Evolutionary conservation across 2,888 invertebrate species (phyloP), one percentile per base, ranked within the genome.

Genomic region (Leuctra nigra): DNA sequence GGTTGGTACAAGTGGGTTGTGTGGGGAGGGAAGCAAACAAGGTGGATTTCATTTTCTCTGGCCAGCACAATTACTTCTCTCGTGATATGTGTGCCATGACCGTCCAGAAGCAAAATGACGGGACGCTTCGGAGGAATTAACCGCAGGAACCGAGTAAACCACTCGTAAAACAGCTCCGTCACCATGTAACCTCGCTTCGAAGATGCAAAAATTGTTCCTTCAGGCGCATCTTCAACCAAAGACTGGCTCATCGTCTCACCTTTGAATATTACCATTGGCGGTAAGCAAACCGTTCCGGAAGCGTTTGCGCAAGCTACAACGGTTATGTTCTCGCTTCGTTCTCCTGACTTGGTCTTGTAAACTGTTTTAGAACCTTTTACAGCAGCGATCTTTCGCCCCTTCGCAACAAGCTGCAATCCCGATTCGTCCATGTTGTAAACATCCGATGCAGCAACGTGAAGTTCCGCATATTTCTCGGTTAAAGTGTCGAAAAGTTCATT

Each of bases 1-100:
- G 39, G n/a, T 38, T 38, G 39, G 14, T 38, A 38, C 7, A 38
- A 14, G n/a, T 38, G 39, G 6, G 39, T 38, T 38, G 39, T 38
- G 16, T 38, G 39, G 6, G 39, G 39, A 9, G 39, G 39, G 39
- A 38, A 38, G n/a, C 39, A 38, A 9, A 38, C n/a, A 38, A 38
- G n/a, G n/a, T 38, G 39, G n/a, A 38, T 14, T 4, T 14, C 39
- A 14, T 38, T 38, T 6, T 14, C 39, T 14, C 39, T 38, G 6
- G 39, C 39, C 39, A 38, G 39, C 4, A 38, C 39, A 38, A 38
- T 38, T n/a, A 38, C n/a, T 14, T 38, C 39, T n/a, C 39, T 9
- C 4, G n/a, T 9, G n/a, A 7, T 14, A 6, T 7, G 14, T n/a
- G 7, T 6, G n/a, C 6, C 13, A 38, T 38, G 14, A 14, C 7